phyloP scores from a whole-genome alignment of 1,140 invertebrate species.

The Brachystomella parvula region DNA sequence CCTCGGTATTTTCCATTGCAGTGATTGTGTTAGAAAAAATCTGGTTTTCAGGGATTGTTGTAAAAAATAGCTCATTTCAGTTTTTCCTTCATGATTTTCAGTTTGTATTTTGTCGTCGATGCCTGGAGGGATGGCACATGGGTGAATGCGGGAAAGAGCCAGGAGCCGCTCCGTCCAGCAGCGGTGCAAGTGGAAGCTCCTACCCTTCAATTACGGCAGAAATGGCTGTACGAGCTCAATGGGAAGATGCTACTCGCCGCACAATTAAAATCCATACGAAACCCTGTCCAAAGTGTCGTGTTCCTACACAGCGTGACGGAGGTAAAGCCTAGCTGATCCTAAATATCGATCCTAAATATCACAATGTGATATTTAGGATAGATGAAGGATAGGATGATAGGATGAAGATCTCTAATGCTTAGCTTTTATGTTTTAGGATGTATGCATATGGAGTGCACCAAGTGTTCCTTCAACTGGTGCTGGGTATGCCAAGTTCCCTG shows the following conservation, averaged over 20 bases:
- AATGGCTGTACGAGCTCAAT: slow-evolving; percentile 56
- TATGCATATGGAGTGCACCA: slow-evolving; percentile 32
- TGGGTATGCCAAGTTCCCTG: slow-evolving; percentile 34
- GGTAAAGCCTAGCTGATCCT: too few species aligned
- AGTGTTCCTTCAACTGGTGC: slow-evolving; percentile 34
- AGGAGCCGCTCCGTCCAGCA: background rate
- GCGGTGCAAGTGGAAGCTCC: background rate
- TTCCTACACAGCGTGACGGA: slow-evolving; percentile 74
- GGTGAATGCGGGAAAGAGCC: slow-evolving; percentile 56
- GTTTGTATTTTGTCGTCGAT: slow-evolving; percentile 74
- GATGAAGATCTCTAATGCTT: too few species aligned
- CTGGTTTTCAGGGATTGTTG: background rate
- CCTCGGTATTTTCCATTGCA: too few species aligned
- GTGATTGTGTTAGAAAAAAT: too few species aligned
- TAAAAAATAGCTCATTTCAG: background rate
- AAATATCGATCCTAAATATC: too few species aligned
- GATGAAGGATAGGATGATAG: background rate
- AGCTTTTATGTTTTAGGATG: background rate
- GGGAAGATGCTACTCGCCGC: slow-evolving; percentile 65
- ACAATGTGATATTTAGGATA: too few species aligned
- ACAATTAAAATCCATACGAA: slow-evolving; percentile 73
- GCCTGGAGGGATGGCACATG: slow-evolving; percentile 69
- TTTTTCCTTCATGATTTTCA: slow-evolving; percentile 41
- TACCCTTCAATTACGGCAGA: slow-evolving; percentile 55
- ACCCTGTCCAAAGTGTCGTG: slow-evolving; percentile 78